Evolutionary conservation across 2,113 vertebrate genomes (phyloP).

Genomic region (Corythoichthys haematopterus): DNA sequence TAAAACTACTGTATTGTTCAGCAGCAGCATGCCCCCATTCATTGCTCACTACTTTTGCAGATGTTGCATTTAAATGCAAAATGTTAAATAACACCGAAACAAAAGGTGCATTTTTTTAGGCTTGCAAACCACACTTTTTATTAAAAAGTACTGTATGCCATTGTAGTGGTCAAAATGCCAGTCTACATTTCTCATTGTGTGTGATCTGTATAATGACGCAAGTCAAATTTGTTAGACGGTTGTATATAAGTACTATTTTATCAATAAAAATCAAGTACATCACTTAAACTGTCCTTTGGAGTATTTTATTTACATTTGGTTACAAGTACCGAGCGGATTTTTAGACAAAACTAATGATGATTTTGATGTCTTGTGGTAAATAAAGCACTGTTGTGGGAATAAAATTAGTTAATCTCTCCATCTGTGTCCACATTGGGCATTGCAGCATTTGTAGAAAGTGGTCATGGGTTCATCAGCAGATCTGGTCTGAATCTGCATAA

Average conservation of each 20-base stretch:
- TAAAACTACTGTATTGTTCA: constrained; percentile 11
- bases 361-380: background rate
- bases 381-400: background rate
- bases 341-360: background rate
- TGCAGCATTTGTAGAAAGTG: constrained; percentile 98
- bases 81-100: constrained; percentile 19
- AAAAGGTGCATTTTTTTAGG: constrained; percentile 36
- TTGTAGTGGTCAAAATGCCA: constrained; percentile 54
- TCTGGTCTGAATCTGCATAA: constrained; percentile 97
- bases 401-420: constrained; percentile 81
- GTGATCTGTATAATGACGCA: constrained; percentile 54
- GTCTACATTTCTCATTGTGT: constrained; percentile 59
- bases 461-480: constrained; percentile 99
- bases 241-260: constrained; percentile 70
- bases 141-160: constrained; percentile 44
- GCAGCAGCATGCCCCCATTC: constrained; percentile 39
- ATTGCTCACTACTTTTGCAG: constrained; percentile 19
- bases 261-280: constrained; percentile 65
- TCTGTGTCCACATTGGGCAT: constrained; percentile 82
- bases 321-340: background rate
- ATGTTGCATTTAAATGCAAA: constrained; percentile 1
- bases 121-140: constrained; percentile 38
- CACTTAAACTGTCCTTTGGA: background rate
- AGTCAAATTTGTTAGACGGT: constrained; percentile 54
- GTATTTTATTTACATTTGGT: background rate